phyloP scores from a whole-genome alignment of 2,888 invertebrate species.

The Caprella mutica region DNA sequence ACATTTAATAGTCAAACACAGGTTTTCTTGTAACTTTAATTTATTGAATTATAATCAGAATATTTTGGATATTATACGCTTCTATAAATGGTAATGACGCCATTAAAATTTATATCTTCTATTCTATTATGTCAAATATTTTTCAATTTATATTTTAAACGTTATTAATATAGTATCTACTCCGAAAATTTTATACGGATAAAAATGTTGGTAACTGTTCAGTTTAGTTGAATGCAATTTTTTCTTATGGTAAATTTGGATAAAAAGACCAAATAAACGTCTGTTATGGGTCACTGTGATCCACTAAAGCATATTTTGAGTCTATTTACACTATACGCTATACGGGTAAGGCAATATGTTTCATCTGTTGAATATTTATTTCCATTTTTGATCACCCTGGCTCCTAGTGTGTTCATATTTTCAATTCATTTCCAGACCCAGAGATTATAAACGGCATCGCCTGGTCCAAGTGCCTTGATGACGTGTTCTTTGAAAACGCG shows the following conservation, averaged over 20 bases:
- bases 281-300: no score
- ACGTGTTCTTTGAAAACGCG: slow-evolving; percentile 40
- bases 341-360: neutral
- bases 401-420: neutral
- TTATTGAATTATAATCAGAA: neutral
- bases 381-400: neutral
- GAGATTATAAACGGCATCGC: slow-evolving; percentile 44
- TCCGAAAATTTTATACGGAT: no score
- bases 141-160: neutral
- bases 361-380: neutral
- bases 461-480: slow-evolving; percentile 43
- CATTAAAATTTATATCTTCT: neutral
- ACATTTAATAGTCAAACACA: neutral
- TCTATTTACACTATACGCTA: neutral
- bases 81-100: neutral
- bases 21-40: neutral
- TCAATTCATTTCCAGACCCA: slow-evolving; percentile 38
- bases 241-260: no score
- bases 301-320: neutral
- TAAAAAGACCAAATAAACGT: no score
- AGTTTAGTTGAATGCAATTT: no score
- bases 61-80: neutral
- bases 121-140: neutral
- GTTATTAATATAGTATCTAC: no score
- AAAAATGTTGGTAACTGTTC: no score